Conservation (phyloP, 37 sponge, comb jelly and placozoan genomes). For the Eunapius fragilis region DNA sequence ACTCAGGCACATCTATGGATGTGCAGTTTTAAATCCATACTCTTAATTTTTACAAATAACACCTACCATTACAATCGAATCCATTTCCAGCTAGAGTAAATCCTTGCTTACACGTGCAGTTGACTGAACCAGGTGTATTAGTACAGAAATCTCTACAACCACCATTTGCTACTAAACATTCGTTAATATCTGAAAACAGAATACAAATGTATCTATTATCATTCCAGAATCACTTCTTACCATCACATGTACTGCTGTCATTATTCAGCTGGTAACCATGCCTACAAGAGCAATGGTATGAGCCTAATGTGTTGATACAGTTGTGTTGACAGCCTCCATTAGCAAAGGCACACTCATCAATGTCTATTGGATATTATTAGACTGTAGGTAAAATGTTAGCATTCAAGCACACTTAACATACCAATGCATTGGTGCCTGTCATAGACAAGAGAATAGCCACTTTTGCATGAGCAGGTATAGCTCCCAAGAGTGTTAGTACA, state of each 20-base stretch:
- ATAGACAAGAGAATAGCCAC: not conserved
- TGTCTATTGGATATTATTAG: not conserved
- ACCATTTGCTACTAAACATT: not conserved
- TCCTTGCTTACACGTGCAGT: not conserved
- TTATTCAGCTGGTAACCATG: conserved; percentile 1
- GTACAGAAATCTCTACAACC: not conserved
- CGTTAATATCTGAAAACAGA: not conserved
- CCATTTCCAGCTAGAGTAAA: not conserved
- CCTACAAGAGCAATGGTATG: conserved; percentile 17
- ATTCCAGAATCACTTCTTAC: not conserved
- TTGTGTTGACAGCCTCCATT: conserved; percentile 36
- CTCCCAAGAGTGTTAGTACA: not conserved
- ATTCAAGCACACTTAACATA: not conserved
- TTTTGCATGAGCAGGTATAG: not conserved
- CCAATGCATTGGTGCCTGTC: not conserved
- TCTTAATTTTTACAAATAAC: not conserved
- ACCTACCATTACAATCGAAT: not conserved
- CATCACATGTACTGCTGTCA: conserved; percentile 13
- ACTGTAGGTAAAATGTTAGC: not conserved
- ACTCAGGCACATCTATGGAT: not conserved
- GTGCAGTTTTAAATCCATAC: not conserved
- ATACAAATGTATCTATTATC: not conserved
- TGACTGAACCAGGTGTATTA: not conserved
- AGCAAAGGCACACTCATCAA: conserved; percentile 28
- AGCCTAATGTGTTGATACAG: conserved; percentile 27